phyloP scores from a whole-genome alignment of 2,797 vertebrate species.

The Cirrhinus mrigala region DNA sequence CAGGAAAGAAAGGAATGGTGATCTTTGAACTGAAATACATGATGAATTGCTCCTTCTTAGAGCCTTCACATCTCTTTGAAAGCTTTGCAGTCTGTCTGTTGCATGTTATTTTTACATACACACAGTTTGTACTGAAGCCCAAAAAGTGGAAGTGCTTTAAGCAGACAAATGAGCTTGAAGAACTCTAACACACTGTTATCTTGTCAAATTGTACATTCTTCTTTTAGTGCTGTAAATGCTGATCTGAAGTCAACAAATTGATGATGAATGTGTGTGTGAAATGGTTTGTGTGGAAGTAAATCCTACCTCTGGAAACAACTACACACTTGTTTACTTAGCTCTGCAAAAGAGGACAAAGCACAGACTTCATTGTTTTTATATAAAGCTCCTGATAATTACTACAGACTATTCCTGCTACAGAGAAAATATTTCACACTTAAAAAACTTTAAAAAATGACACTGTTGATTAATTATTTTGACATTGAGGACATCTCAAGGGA shows the following conservation, averaged over 20 bases:
- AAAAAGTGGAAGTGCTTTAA: neutral
- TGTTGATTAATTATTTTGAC: neutral
- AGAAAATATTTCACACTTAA: neutral
- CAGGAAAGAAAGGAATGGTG: neutral
- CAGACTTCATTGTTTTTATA: conserved; percentile 45
- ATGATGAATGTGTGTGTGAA: neutral
- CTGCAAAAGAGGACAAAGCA: conserved; percentile 54
- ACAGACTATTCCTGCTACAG: neutral
- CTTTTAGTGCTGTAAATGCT: neutral
- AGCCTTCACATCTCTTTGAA: neutral
- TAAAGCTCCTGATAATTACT: neutral
- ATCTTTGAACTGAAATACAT: neutral
- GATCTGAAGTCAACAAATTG: neutral
- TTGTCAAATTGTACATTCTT: neutral
- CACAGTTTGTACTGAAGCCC: neutral
- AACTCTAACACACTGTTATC: neutral
- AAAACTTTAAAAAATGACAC: neutral
- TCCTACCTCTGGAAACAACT: conserved; percentile 75
- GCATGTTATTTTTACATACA: neutral
- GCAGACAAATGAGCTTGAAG: neutral
- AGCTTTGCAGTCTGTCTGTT: neutral
- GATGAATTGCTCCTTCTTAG: neutral
- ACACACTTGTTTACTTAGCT: conserved; percentile 58
- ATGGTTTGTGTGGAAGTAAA: conserved; percentile 41
- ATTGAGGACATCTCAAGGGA: neutral